phyloP scores from a whole-genome alignment of 2,888 invertebrate genomes.

The Galeopsomyia nigrocyanea region DNA sequence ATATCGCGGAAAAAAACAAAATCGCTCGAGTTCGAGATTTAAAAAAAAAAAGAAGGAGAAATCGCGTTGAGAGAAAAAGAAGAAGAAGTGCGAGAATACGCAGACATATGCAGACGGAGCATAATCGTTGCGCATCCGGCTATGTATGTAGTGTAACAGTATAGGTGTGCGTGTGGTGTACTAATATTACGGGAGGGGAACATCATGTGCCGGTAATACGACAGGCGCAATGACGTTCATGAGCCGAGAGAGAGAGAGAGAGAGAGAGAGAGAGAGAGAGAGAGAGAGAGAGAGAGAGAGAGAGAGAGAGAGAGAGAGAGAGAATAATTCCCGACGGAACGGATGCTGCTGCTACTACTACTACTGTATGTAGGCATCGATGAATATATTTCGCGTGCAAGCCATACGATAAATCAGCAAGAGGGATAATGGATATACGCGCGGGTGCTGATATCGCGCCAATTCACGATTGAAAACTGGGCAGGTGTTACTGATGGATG shows the following conservation, averaged over 20 bases:
- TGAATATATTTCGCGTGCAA: constrained; percentile 36
- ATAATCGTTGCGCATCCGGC: not conserved
- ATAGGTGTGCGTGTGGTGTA: constrained; percentile 41
- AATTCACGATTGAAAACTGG: not conserved
- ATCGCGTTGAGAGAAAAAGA: not conserved
- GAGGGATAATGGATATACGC: not conserved
- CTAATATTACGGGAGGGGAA: constrained; percentile 45
- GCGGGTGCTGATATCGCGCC: not conserved
- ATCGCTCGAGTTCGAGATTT: constrained; percentile 1
- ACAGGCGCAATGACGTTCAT: constrained; percentile 50
- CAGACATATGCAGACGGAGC: not conserved
- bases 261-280: not conserved
- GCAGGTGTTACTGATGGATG: not conserved
- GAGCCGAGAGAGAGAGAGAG: constrained; percentile 34
- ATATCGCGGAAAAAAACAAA: constrained; percentile 12
- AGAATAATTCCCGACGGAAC: constrained; percentile 26
- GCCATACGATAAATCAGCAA: constrained; percentile 28
- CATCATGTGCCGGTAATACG: constrained; percentile 42
- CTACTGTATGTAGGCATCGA: constrained; percentile 11
- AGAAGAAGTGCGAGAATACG: not conserved
- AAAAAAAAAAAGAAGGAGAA: constrained; percentile 14
- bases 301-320: not conserved
- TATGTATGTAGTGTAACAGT: not conserved
- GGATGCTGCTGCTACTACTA: constrained; percentile 13
- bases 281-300: constrained; percentile 6